phyloP scores from a whole-genome alignment of 2,797 vertebrate species.

The Sebastes trivittatus region DNA sequence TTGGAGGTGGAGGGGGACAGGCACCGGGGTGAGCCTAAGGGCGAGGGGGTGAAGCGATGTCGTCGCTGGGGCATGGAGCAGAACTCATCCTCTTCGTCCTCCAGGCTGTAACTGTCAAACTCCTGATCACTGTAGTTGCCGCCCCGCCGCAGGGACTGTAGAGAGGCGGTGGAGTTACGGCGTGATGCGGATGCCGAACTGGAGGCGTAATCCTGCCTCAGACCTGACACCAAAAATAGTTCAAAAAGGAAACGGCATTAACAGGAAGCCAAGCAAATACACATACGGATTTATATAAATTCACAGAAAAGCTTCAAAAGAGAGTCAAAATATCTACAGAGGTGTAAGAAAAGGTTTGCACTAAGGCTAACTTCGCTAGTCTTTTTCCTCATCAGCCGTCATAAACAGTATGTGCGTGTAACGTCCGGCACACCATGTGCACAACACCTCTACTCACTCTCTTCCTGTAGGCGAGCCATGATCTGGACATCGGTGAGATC shows the following conservation, averaged over 20 bases:
- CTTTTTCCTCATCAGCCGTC: background rate
- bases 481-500: conserved; percentile 95
- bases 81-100: conserved; percentile 90
- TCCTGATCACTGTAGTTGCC: conserved; percentile 94
- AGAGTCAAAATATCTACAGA: background rate
- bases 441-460: conserved; percentile 83
- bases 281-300: background rate
- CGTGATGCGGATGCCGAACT: conserved; percentile 89
- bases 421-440: background rate
- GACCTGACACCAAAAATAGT: conserved; percentile 76
- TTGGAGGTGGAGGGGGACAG: conserved; percentile 86
- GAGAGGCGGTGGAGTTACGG: conserved; percentile 90
- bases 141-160: conserved; percentile 89
- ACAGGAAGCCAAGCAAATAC: background rate
- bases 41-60: conserved; percentile 88
- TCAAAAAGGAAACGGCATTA: background rate
- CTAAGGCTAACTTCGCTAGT: background rate
- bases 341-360: background rate
- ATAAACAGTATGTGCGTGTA: background rate
- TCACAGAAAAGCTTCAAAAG: background rate
- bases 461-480: conserved; percentile 94
- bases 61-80: conserved; percentile 79
- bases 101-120: conserved; percentile 90
- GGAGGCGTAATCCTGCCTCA: conserved; percentile 93
- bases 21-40: conserved; percentile 90